phyloP scores from a whole-genome alignment of 2,797 vertebrate genomes.

The Pseudochirops cupreus region DNA sequence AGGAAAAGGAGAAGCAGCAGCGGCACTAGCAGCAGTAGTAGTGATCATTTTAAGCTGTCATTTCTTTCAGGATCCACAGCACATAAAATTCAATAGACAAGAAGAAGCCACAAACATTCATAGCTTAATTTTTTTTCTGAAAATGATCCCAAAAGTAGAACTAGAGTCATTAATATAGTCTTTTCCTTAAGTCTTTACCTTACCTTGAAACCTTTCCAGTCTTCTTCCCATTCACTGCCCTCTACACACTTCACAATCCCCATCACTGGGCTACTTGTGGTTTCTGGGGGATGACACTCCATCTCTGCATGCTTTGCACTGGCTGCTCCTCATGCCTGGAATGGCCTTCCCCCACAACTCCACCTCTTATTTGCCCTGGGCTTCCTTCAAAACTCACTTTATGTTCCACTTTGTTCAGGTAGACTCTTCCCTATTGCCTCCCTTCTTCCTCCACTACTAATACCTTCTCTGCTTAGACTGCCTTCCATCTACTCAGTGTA shows the following conservation, averaged over 20 bases:
- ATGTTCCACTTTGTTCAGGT: not conserved
- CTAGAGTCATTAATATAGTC: conserved; percentile 10
- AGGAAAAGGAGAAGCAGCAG: not conserved
- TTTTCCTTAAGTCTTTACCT: not conserved
- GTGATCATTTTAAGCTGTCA: conserved; percentile 23
- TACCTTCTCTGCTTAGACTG: not conserved
- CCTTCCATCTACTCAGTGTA: not conserved
- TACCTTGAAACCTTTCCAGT: not conserved
- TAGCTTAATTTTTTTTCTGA: conserved; percentile 26
- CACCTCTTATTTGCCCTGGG: not conserved
- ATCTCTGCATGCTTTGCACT: not conserved
- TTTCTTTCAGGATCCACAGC: conserved; percentile 10
- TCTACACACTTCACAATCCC: not conserved
- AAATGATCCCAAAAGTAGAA: conserved; percentile 37
- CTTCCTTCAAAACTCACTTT: not conserved
- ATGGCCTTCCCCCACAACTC: not conserved
- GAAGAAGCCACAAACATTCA: conserved; percentile 19
- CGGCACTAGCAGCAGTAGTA: not conserved
- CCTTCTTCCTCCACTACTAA: not conserved
- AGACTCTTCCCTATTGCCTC: not conserved
- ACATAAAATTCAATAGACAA: conserved; percentile 32
- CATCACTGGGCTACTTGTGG: not conserved
- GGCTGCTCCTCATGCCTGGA: not conserved
- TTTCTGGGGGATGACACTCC: not conserved
- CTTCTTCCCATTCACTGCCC: not conserved